phyloP scores from a whole-genome alignment of 2,797 vertebrate genomes.

The Molossus molossus region DNA sequence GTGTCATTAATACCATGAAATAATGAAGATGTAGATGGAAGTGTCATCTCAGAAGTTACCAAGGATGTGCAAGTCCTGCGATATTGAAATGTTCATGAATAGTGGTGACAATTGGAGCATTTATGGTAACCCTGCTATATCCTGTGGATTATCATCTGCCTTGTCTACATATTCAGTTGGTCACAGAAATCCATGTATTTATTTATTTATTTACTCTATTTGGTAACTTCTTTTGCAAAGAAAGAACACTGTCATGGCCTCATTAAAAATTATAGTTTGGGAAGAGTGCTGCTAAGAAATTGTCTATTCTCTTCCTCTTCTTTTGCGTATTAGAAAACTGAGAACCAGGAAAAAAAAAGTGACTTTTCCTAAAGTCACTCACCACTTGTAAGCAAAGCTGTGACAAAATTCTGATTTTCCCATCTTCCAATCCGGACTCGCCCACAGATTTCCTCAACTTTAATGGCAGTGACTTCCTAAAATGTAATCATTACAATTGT shows the following conservation, averaged over 20 bases:
- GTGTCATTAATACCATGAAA: background rate
- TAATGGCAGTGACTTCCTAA: constrained; percentile 57
- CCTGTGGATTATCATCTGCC: background rate
- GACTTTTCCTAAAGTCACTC: constrained; percentile 17
- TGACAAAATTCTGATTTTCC: constrained; percentile 3
- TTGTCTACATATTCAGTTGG: background rate
- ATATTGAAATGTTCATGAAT: background rate
- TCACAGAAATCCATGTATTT: background rate
- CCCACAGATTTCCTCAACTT: background rate
- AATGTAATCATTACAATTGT: constrained; percentile 50
- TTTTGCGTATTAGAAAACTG: constrained; percentile 26
- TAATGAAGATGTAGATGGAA: constrained; percentile 56
- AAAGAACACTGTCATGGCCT: background rate
- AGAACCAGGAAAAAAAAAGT: constrained; percentile 23
- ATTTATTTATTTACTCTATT: constrained; percentile 8
- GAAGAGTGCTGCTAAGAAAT: background rate
- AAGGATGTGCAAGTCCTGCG: background rate
- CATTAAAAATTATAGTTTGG: constrained; percentile 26
- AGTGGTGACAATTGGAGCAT: background rate
- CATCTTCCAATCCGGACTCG: background rate
- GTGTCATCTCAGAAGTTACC: constrained; percentile 36
- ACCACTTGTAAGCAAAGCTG: background rate
- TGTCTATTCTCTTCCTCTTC: background rate
- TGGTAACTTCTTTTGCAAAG: constrained; percentile 34
- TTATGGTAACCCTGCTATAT: background rate